A percentile compares a stretch with the other conserved stretches of the same genome.
Conservation (phyloP, 2,113 vertebrate species). For the Notiomystis cincta region DNA sequence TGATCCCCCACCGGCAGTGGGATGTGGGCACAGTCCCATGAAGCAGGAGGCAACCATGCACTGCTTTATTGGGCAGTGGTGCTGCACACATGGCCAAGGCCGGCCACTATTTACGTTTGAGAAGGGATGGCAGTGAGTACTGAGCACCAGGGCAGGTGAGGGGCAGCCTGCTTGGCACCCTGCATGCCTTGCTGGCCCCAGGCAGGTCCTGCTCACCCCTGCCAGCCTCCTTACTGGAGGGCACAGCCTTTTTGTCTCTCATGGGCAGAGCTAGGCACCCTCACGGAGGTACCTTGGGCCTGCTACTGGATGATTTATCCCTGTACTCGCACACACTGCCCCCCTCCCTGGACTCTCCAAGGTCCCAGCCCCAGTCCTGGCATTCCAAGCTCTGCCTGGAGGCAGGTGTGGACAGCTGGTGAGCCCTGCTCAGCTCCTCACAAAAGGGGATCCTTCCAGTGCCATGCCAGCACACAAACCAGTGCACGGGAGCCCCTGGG, state of each 20-base stretch:
- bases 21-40: rapidly evolving
- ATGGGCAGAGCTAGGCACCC: background rate
- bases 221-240: rapidly evolving
- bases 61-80: conserved; percentile 21
- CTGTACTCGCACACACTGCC: background rate
- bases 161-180: background rate
- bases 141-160: background rate
- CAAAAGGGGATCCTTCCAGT: background rate
- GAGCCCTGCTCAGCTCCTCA: background rate
- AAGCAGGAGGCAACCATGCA: background rate
- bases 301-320: background rate
- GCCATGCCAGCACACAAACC: background rate
- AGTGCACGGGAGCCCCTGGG: rapidly evolving
- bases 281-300: background rate
- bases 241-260: background rate
- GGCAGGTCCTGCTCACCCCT: background rate
- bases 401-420: background rate
- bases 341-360: background rate
- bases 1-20: rapidly evolving
- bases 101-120: background rate
- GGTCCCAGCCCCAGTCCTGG: background rate
- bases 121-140: background rate
- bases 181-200: rapidly evolving
- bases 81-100: background rate
- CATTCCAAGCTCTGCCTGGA: background rate